phyloP scores from a whole-genome alignment of 2,113 vertebrate species.

The Myxocyprinus asiaticus region DNA sequence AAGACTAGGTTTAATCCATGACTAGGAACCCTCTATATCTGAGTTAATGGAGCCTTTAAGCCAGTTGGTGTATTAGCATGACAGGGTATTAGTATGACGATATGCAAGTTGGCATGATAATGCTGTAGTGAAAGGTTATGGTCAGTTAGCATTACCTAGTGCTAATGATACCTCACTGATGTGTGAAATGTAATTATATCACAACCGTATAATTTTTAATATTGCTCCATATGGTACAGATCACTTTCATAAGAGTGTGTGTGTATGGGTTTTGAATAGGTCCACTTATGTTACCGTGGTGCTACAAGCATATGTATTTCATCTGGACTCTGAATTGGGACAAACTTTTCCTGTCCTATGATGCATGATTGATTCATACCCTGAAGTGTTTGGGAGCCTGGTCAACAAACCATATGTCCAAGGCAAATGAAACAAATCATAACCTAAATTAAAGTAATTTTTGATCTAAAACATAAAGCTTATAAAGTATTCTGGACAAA shows the following conservation, averaged over 20 bases:
- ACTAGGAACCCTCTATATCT: background rate
- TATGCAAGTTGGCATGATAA: conserved; percentile 37
- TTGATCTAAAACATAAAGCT: conserved; percentile 13
- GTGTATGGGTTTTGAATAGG: conserved; percentile 17
- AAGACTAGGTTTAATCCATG: conserved; percentile 5
- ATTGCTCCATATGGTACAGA: conserved; percentile 23
- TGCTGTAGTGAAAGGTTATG: conserved; percentile 31
- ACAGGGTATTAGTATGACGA: conserved; percentile 41
- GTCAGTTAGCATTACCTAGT: conserved; percentile 35
- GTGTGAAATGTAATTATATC: conserved; percentile 41
- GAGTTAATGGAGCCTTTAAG: background rate
- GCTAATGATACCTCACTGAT: conserved; percentile 33
- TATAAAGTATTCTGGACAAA: background rate
- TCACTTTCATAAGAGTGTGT: background rate
- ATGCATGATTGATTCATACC: conserved; percentile 36
- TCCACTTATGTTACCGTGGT: background rate
- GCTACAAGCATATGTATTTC: conserved; percentile 22
- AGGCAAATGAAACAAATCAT: conserved; percentile 23
- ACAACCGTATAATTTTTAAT: background rate
- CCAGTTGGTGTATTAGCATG: conserved; percentile 32
- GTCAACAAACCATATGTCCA: conserved; percentile 34
- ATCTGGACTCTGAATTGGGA: conserved; percentile 24
- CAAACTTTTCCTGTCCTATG: conserved; percentile 5
- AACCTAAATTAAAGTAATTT: conserved; percentile 16
- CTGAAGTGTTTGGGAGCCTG: conserved; percentile 11